Percentiles rank a stretch among this genome's conserved stretches.
Conservation (phyloP, 1,140 invertebrate genomes). For the Aphis gossypii region DNA sequence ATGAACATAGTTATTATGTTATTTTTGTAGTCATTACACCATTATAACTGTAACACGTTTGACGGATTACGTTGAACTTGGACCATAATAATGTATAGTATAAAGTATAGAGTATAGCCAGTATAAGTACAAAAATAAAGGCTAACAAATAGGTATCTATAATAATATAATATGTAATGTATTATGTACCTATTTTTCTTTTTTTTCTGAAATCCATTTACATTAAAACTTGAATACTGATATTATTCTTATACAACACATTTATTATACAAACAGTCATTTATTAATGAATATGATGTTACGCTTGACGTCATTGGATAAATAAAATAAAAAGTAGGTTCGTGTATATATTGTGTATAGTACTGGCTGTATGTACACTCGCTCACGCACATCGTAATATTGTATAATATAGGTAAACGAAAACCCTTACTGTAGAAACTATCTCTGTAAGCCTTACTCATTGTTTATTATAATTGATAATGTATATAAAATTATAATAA, state of each 20-base stretch:
- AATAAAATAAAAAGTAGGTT: slow-evolving; percentile 6
- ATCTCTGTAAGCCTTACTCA: neutral
- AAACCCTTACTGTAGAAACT: neutral
- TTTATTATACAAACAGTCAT: neutral
- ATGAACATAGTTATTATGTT: neutral
- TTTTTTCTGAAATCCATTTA: neutral
- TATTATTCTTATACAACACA: neutral
- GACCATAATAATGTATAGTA: neutral
- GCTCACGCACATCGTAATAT: neutral
- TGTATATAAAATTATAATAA: neutral
- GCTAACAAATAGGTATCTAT: neutral
- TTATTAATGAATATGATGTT: neutral
- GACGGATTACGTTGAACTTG: neutral
- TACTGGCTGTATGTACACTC: neutral
- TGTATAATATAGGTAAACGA: neutral
- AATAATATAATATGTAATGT: neutral
- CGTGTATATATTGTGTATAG: no score
- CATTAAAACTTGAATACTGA: neutral
- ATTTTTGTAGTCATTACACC: neutral
- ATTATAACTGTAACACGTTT: neutral
- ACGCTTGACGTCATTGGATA: neutral
- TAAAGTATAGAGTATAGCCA: no score
- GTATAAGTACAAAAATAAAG: neutral
- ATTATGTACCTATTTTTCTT: neutral
- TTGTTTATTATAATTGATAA: neutral